Percentiles rank a stretch among this genome's conserved stretches.
phyloP scores from a whole-genome alignment of 2,113 vertebrate species.

The Eublepharis macularius region DNA sequence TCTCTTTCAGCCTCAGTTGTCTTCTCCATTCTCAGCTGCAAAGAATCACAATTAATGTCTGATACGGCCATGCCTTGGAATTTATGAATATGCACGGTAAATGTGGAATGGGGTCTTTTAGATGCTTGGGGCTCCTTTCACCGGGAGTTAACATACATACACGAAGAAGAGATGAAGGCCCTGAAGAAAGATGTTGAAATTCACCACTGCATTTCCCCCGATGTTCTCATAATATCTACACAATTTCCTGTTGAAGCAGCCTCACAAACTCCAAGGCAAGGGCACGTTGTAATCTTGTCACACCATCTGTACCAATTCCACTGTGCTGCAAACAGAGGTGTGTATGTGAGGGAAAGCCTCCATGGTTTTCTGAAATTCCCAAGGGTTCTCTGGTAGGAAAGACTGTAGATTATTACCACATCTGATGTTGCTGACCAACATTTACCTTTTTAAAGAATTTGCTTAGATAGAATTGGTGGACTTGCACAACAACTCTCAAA shows the following conservation, averaged over 20 bases:
- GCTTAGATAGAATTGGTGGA: background rate
- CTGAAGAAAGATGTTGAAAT: conserved; percentile 50
- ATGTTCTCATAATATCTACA: background rate
- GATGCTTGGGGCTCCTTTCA: conserved; percentile 40
- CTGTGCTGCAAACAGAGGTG: background rate
- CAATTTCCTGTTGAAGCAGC: background rate
- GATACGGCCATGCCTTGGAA: background rate
- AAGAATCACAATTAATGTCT: background rate
- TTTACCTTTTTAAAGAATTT: background rate
- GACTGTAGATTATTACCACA: background rate
- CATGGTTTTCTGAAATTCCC: rapidly evolving
- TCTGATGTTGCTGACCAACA: background rate
- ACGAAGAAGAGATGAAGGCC: conserved; percentile 49
- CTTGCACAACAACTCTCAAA: background rate
- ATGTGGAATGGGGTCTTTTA: background rate
- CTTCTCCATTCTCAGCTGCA: background rate
- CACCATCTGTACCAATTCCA: background rate
- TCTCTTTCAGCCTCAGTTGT: background rate
- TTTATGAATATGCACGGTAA: background rate
- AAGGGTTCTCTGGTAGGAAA: background rate
- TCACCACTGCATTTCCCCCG: conserved; percentile 45
- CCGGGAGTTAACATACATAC: conserved; percentile 55
- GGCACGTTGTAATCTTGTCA: background rate
- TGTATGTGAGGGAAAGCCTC: background rate
- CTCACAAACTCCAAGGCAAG: background rate